These are phyloP conservation scores for Buphagus erythrorhynchus DNA, from an alignment of 2,797 vertebrate genomes.

Conservation along the genomic window DNA sequence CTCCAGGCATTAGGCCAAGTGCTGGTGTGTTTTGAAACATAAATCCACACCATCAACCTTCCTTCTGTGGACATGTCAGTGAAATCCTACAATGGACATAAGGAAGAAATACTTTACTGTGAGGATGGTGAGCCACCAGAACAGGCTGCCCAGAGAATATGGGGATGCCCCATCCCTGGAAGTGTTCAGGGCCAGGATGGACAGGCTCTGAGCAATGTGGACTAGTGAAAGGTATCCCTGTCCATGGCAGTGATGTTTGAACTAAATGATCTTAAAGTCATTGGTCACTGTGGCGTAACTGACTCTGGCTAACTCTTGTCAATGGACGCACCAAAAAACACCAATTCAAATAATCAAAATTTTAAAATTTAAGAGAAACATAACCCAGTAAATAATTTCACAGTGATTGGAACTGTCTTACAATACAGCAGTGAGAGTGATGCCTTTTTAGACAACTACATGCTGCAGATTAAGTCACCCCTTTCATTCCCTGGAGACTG, in stretches of 20 bases:
- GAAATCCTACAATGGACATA: background rate
- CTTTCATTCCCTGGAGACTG: background rate
- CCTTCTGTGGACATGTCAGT: rapidly evolving
- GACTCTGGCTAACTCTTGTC: background rate
- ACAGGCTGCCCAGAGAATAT: background rate
- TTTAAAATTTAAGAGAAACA: background rate
- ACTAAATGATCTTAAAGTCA: background rate
- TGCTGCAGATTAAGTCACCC: background rate
- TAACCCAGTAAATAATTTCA: background rate
- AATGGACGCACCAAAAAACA: background rate
- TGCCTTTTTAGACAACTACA: background rate
- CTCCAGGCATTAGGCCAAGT: background rate
- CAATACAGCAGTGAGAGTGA: background rate
- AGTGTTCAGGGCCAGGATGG: background rate
- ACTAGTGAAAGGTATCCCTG: background rate
- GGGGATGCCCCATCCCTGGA: background rate
- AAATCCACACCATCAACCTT: background rate
- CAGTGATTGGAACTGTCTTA: background rate
- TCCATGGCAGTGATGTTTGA: background rate
- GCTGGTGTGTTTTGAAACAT: background rate
- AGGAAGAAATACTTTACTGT: background rate
- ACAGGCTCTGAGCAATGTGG: background rate
- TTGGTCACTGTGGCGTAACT: background rate
- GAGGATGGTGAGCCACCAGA: background rate
- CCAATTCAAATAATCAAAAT: background rate